Conservation (phyloP, 1,140 invertebrate species). For the Anoplophora glabripennis region DNA sequence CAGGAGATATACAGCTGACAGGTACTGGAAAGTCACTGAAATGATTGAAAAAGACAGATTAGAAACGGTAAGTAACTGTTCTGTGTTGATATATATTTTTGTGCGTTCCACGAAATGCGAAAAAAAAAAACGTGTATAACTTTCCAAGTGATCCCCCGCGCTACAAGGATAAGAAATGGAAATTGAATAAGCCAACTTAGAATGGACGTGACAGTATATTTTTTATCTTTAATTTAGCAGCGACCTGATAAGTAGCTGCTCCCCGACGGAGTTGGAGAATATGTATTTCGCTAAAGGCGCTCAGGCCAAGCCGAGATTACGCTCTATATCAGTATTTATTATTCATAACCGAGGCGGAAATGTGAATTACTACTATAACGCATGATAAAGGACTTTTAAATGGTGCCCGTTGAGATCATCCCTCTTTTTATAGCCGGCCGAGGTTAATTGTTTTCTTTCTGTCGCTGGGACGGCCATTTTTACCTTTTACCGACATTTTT, state of each 20-base stretch:
- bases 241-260: slow-evolving; percentile 44
- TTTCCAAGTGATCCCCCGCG: no score
- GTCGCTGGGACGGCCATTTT: no score
- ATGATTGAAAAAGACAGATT: no score
- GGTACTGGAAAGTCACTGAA: no score
- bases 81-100: no score
- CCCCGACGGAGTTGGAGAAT: slow-evolving; percentile 37
- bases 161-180: slow-evolving; percentile 33
- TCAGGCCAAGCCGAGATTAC: slow-evolving; percentile 39
- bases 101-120: no score
- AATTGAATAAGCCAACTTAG: slow-evolving; percentile 47
- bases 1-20: no score
- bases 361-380: slow-evolving; percentile 46
- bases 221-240: slow-evolving; percentile 51
- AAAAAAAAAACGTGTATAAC: no score
- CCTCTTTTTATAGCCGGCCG: slow-evolving; percentile 20
- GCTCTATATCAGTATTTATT: slow-evolving; percentile 47
- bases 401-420: slow-evolving; percentile 43
- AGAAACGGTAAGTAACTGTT: no score
- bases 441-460: slow-evolving; percentile 12
- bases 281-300: slow-evolving; percentile 40
- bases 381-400: slow-evolving; percentile 45
- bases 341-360: slow-evolving; percentile 46
- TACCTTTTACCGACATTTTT: no score
- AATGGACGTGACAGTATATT: slow-evolving; percentile 49